Conservation (phyloP, 2,888 invertebrate genomes). For the Volucella zonaria region DNA sequence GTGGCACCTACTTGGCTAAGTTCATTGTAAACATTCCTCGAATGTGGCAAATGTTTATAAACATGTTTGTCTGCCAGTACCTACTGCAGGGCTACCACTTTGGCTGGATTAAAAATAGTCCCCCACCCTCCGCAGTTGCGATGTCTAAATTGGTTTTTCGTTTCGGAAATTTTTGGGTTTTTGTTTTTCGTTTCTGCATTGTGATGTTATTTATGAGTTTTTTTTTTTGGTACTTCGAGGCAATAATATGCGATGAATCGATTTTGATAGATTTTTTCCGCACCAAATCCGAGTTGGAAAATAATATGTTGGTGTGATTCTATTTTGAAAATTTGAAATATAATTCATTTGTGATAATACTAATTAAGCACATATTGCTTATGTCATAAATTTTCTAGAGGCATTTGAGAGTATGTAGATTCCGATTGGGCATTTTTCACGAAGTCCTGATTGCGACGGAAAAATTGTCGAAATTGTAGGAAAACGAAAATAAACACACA, state of each 20-base stretch:
- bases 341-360: too few relatives aligned
- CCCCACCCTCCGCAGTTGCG: neutral
- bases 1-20: constrained; percentile 64
- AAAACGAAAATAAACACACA: too few relatives aligned
- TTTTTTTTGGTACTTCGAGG: constrained; percentile 17
- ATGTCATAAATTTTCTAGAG: too few relatives aligned
- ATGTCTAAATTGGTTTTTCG: constrained; percentile 15
- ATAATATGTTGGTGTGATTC: too few relatives aligned
- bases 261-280: constrained; percentile 24
- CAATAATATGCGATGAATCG: constrained; percentile 23
- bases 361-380: too few relatives aligned
- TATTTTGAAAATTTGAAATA: too few relatives aligned
- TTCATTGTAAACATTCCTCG: constrained; percentile 64
- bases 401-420: too few relatives aligned
- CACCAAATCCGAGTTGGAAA: too few relatives aligned
- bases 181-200: constrained; percentile 5
- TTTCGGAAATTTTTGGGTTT: constrained; percentile 17
- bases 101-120: constrained; percentile 41
- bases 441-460: too few relatives aligned
- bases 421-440: too few relatives aligned
- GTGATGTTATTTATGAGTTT: constrained; percentile 46
- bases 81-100: constrained; percentile 15
- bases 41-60: constrained; percentile 63
- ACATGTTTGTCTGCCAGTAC: constrained; percentile 56
- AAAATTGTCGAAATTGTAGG: too few relatives aligned